These are phyloP conservation scores for Poecilobothrus nobilitatus DNA, from an alignment of 2,888 invertebrate genomes.

Conservation along the genomic window DNA sequence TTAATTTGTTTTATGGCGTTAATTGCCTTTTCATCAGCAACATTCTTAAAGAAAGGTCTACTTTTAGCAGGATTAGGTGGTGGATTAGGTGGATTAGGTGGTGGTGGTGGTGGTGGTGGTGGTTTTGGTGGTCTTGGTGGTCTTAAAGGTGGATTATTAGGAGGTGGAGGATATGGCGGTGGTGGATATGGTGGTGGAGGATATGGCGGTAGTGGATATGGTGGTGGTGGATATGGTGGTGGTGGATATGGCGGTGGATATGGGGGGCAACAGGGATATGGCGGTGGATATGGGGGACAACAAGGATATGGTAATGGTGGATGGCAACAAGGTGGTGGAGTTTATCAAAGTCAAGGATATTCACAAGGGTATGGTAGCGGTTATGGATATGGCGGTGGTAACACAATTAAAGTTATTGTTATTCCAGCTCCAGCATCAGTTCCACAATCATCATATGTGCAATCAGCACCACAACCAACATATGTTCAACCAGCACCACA, in stretches of 20 bases:
- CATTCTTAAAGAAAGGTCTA: neutral
- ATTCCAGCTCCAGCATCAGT: neutral
- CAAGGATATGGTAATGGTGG: neutral
- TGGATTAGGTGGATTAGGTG: neutral
- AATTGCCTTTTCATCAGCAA: constrained; percentile 3
- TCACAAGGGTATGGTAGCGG: neutral
- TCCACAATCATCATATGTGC: too few species aligned
- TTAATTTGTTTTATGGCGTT: constrained; percentile 4
- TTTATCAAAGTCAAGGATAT: neutral
- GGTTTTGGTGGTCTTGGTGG: neutral
- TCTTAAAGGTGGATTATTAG: neutral
- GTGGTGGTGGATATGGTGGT: neutral
- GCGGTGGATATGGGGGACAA: neutral
- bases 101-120: neutral
- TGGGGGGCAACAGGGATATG: neutral
- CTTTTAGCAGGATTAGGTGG: neutral
- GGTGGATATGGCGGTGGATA: neutral
- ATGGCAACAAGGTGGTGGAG: neutral
- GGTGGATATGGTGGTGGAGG: neutral
- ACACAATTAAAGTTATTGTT: neutral
- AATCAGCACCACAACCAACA: too few species aligned
- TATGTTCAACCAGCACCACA: neutral
- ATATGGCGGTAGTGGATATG: neutral
- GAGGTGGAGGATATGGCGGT: neutral
- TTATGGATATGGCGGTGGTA: neutral